Evolutionary conservation across 2,888 invertebrate genomes (phyloP), one percentile per base, ranked within the genome.

Genomic region (Fragum sueziense): DNA sequence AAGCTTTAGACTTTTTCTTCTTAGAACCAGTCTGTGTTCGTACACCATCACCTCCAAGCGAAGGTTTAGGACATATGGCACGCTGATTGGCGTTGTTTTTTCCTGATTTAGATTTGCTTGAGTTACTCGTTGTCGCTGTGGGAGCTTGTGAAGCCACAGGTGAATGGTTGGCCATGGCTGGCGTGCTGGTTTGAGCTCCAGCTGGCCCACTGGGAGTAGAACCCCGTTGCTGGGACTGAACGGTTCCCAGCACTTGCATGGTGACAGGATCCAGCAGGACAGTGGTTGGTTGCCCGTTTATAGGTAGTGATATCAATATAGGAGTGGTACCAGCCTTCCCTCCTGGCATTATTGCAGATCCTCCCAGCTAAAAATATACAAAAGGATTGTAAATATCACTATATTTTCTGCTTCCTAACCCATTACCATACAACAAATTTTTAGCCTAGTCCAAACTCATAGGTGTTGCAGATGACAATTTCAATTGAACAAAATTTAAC

Each of bases 261-360:
- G 89, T 89, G 22, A 80, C 84, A 0, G 90, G 89, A 67, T 91
- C 90, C 22, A 91, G 86, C n/a, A 90, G 79, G 20, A 90, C 88
- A 73, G 87, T 88, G 68, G 86, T 86, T 65, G 82, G 88, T 82
- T 89, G 89, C 27, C 88, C 88, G 75, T 88, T 87, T 51, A 89
- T 87, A 29, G 88, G 87, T 70, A 91, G 85, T 31, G 89, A 90
- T 34, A 92, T 80, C 33, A 92, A 85, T 33, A 92, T 90, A 0
- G 91, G 89, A 6, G 90, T 90, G 51, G 88, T 87, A 7, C 75
- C 47, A 25, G 77, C 41, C 22, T 78, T 76, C 0, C 76, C 79
- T 29, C 74, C 73, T 7, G 77, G 70, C 27, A 75, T 20, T 3
- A 79, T 61, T 31, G 79, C 82, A 47, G 71, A 51, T 57, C 62